Percentiles rank a stretch among this genome's conserved stretches.
Conservation (phyloP, 2,113 vertebrate species). For the Acinonyx jubatus region DNA sequence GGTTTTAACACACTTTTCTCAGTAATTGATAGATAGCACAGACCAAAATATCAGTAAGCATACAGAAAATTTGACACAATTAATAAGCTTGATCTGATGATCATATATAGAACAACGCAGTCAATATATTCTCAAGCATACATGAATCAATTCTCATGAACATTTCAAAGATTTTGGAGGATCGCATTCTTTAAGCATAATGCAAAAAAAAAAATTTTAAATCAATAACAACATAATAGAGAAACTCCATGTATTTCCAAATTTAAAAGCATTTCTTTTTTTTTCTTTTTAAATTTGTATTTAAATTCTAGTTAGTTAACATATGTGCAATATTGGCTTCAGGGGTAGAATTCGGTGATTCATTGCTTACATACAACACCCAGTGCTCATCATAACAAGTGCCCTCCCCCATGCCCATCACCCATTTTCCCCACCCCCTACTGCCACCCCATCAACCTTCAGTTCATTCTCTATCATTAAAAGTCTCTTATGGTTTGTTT, state of each 20-base stretch:
- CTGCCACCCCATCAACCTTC: too few relatives aligned
- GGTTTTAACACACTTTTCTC: not conserved
- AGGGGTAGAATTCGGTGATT: too few relatives aligned
- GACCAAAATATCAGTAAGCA: not conserved
- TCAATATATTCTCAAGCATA: not conserved
- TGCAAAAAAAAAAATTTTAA: not conserved
- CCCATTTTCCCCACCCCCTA: too few relatives aligned
- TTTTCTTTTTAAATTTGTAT: too few relatives aligned
- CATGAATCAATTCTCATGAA: not conserved
- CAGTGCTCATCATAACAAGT: too few relatives aligned
- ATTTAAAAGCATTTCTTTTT: not conserved
- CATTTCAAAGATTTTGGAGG: not conserved
- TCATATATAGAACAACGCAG: not conserved
- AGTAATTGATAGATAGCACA: not conserved
- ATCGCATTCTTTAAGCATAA: not conserved
- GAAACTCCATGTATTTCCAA: not conserved
- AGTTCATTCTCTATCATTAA: too few relatives aligned
- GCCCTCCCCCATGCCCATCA: too few relatives aligned
- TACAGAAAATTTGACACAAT: not conserved
- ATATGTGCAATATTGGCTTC: too few relatives aligned
- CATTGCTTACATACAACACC: too few relatives aligned
- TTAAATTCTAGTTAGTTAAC: too few relatives aligned
- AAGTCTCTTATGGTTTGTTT: too few relatives aligned
- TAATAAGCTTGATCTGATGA: not conserved
- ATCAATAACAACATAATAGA: not conserved